These are phyloP conservation scores for Passer domesticus DNA, from an alignment of 2,113 vertebrate species.

Conservation along the genomic window DNA sequence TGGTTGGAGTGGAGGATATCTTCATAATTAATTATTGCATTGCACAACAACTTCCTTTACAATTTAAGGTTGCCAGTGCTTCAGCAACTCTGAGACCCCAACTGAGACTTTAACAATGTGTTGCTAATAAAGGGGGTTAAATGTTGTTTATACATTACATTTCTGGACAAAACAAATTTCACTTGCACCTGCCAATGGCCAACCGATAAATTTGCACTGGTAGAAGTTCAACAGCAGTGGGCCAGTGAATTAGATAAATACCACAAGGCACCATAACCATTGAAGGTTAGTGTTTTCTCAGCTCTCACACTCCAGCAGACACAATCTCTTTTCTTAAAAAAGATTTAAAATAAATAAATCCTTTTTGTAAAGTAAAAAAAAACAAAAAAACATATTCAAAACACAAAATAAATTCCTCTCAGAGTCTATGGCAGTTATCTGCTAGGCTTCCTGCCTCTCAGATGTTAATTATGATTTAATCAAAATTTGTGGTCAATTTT, in stretches of 20 bases:
- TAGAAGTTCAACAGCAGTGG: constrained; percentile 62
- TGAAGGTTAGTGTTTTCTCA: constrained; percentile 46
- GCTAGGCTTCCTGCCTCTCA: neutral
- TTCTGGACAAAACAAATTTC: constrained; percentile 51
- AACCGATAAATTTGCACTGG: constrained; percentile 55
- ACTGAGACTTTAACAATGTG: constrained; percentile 8
- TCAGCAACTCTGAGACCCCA: neutral
- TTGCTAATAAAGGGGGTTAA: constrained; percentile 2
- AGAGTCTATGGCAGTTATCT: neutral
- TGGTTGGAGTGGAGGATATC: neutral
- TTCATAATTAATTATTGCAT: neutral
- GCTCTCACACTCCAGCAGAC: neutral
- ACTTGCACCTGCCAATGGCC: constrained; percentile 58
- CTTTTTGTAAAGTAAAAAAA: constrained; percentile 11
- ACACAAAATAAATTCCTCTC: constrained; percentile 13
- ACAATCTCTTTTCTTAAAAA: constrained; percentile 35
- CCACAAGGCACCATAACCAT: constrained; percentile 19
- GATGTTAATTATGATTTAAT: constrained; percentile 32
- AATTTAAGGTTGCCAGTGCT: neutral
- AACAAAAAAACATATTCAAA: neutral
- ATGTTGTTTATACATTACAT: constrained; percentile 30
- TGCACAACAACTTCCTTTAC: neutral
- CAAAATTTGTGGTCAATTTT: constrained; percentile 66
- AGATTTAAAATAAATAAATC: constrained; percentile 32
- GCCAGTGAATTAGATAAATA: constrained; percentile 67